A percentile compares a stretch with the other conserved stretches of the same genome.
Evolutionary conservation across 2,113 vertebrate genomes (phyloP).

Genomic region (Chascanopsetta lugubris): DNA sequence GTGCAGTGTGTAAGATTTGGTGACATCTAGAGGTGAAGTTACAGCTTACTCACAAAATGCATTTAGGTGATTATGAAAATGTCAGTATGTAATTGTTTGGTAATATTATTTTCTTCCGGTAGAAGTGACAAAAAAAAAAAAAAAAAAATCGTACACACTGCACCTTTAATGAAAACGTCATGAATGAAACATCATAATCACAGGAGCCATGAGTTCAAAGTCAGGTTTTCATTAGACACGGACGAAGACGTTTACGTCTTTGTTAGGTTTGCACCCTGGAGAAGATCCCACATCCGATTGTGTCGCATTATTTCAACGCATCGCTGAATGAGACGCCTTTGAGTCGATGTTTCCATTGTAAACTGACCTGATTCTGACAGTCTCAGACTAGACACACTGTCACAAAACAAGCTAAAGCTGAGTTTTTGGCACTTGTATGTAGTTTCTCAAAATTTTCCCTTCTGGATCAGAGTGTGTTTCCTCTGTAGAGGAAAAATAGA

Average conservation of each 20-base stretch:
- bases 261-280: slow-evolving; percentile 9
- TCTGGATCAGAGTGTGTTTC: slow-evolving; percentile 63
- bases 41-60: too few relatives aligned
- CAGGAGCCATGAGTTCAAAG: neutral
- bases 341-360: slow-evolving; percentile 45
- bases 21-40: too few relatives aligned
- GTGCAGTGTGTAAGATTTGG: too few relatives aligned
- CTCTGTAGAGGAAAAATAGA: slow-evolving; percentile 67
- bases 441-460: slow-evolving; percentile 61
- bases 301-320: slow-evolving; percentile 38
- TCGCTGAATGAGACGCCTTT: slow-evolving; percentile 39
- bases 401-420: slow-evolving; percentile 53
- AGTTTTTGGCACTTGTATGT: slow-evolving; percentile 55
- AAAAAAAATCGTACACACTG: too few relatives aligned
- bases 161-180: neutral
- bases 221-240: neutral
- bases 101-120: too few relatives aligned
- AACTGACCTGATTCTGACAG: slow-evolving; percentile 74
- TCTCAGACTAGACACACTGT: slow-evolving; percentile 49
- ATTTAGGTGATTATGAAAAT: too few relatives aligned
- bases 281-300: slow-evolving; percentile 23
- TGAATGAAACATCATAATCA: neutral
- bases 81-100: too few relatives aligned
- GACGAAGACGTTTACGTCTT: slow-evolving; percentile 1
- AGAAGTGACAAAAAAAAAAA: too few relatives aligned